phyloP scores from a whole-genome alignment of 1,140 invertebrate species.

The Ruditapes philippinarum region DNA sequence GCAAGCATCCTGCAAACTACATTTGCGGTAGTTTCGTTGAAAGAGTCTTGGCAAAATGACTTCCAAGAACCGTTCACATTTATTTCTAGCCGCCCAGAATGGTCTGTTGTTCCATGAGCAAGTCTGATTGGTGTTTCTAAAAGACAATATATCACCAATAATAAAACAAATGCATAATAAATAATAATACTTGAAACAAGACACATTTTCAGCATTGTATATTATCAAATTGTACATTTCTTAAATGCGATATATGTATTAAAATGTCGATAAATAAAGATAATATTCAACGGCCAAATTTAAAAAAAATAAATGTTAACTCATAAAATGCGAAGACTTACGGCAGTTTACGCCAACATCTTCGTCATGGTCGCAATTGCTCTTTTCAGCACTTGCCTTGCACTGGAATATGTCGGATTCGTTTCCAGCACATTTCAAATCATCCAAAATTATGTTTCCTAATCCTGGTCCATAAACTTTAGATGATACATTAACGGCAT shows the following conservation, averaged over 20 bases:
- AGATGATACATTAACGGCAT: too few relatives aligned
- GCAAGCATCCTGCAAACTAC: slow-evolving; percentile 14
- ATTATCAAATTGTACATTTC: too few relatives aligned
- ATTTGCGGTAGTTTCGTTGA: not conserved
- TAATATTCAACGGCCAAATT: too few relatives aligned
- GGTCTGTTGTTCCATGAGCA: not conserved
- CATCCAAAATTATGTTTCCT: not conserved
- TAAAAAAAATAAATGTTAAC: too few relatives aligned
- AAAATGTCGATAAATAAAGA: too few relatives aligned
- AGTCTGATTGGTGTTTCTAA: slow-evolving; percentile 10
- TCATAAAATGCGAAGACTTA: too few relatives aligned
- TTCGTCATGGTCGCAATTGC: not conserved
- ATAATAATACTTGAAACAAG: too few relatives aligned
- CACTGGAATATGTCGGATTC: not conserved
- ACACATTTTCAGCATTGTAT: too few relatives aligned
- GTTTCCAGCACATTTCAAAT: not conserved
- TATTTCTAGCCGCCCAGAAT: not conserved
- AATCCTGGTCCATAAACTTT: not conserved
- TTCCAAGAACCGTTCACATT: not conserved
- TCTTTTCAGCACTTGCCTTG: not conserved
- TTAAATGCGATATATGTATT: too few relatives aligned
- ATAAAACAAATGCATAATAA: too few relatives aligned
- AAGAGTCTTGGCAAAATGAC: not conserved
- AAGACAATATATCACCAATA: too few relatives aligned
- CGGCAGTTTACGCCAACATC: not conserved